Percentiles rank a stretch among this genome's conserved stretches.
Conservation (phyloP, 2,888 invertebrate genomes). For the Eilema sororculum region DNA sequence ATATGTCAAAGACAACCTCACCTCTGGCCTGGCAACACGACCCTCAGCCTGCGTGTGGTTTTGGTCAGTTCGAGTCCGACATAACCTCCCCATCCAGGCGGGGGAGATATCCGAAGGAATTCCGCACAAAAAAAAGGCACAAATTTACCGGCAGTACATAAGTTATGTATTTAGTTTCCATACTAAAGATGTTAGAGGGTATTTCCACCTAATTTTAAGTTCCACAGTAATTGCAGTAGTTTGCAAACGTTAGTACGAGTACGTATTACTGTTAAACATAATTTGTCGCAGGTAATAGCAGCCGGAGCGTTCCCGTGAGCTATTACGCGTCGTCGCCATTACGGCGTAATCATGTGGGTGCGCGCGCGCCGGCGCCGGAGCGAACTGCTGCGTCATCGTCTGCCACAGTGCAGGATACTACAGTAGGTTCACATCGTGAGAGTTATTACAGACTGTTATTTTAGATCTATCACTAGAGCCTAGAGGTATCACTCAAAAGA, state of each 20-base stretch:
- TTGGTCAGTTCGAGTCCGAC: too few species aligned
- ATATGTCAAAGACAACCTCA: too few species aligned
- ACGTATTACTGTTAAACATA: slow-evolving; percentile 14
- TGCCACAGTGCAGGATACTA: slow-evolving; percentile 24
- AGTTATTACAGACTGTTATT: too few species aligned
- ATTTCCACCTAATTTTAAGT: neutral
- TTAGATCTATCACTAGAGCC: too few species aligned
- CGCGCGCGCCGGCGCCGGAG: slow-evolving; percentile 64
- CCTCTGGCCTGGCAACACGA: too few species aligned
- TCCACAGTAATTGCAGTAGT: neutral
- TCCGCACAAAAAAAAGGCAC: too few species aligned
- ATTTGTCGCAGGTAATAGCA: slow-evolving; percentile 22
- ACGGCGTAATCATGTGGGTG: slow-evolving; percentile 49
- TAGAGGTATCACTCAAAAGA: too few species aligned
- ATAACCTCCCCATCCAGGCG: too few species aligned
- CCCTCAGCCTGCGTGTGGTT: too few species aligned
- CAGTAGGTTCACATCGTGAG: slow-evolving; percentile 21
- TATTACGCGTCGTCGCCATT: slow-evolving; percentile 50
- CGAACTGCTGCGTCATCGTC: slow-evolving; percentile 70
- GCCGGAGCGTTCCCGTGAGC: slow-evolving; percentile 49
- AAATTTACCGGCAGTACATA: too few species aligned
- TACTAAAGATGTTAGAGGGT: neutral
- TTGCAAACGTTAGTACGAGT: slow-evolving; percentile 7
- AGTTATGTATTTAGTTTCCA: too few species aligned
- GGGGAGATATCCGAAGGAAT: too few species aligned